These are phyloP conservation scores for Bos taurus DNA, from an alignment of 2,113 vertebrate genomes.

Conservation along the genomic window ARS-UCD2.0 NC_037342.1:55310501-55311000, in stretches of 20 bases:
- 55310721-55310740: neutral
- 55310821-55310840: neutral
- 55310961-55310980: neutral
- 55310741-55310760: neutral
- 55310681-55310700: neutral
- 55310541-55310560: neutral
- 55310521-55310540: conserved; percentile 24
- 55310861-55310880: neutral
- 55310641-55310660: conserved; percentile 8
- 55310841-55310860: neutral
- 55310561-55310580: neutral
- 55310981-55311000: neutral
- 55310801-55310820: neutral
- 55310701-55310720: neutral
- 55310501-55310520: neutral
- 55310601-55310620: conserved; percentile 4
- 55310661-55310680: neutral
- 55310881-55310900: neutral
- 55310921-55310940: neutral
- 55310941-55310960: neutral
- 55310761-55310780: neutral
- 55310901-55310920: neutral
- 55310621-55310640: conserved; percentile 25
- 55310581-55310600: conserved; percentile 1
- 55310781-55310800: neutral